Evolutionary conservation across 2,888 invertebrate species (phyloP).

Genomic region (Fabriciana adippe): DNA sequence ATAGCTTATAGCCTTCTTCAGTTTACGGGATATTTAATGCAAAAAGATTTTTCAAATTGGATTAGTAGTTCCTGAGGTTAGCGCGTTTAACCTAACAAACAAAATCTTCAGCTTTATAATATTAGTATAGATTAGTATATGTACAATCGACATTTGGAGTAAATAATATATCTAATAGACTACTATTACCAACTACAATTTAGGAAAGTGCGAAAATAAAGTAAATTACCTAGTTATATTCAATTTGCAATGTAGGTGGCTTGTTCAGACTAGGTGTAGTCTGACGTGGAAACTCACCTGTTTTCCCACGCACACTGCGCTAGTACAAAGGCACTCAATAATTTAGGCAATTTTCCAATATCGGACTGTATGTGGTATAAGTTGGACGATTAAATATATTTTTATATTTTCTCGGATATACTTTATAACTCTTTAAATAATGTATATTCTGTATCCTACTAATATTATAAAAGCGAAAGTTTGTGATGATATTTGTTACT

Average conservation of each 20-base stretch:
- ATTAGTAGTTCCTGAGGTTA: too few relatives aligned
- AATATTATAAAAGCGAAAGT: too few relatives aligned
- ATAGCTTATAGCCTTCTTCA: too few relatives aligned
- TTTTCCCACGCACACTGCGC: slow-evolving; percentile 74
- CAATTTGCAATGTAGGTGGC: slow-evolving; percentile 19
- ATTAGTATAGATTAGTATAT: background rate
- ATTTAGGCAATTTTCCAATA: slow-evolving; percentile 82
- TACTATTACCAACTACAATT: slow-evolving; percentile 14
- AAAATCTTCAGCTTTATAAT: too few relatives aligned
- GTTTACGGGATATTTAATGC: too few relatives aligned
- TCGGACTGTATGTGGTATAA: slow-evolving; percentile 55
- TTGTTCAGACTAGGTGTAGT: slow-evolving; percentile 37
- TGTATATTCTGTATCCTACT: too few relatives aligned
- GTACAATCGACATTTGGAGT: background rate
- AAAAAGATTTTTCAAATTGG: too few relatives aligned
- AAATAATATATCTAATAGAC: slow-evolving; percentile 1
- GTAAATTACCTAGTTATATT: slow-evolving; percentile 15
- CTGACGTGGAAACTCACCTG: slow-evolving; percentile 63
- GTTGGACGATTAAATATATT: slow-evolving; percentile 10
- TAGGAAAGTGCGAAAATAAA: slow-evolving; percentile 17
- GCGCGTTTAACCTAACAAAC: too few relatives aligned
- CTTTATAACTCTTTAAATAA: background rate
- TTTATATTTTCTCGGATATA: background rate
- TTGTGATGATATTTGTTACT: slow-evolving; percentile 10
- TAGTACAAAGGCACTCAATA: slow-evolving; percentile 71